Conservation (phyloP, 2,113 vertebrate species). For the Ictidomys tridecemlineatus region DNA sequence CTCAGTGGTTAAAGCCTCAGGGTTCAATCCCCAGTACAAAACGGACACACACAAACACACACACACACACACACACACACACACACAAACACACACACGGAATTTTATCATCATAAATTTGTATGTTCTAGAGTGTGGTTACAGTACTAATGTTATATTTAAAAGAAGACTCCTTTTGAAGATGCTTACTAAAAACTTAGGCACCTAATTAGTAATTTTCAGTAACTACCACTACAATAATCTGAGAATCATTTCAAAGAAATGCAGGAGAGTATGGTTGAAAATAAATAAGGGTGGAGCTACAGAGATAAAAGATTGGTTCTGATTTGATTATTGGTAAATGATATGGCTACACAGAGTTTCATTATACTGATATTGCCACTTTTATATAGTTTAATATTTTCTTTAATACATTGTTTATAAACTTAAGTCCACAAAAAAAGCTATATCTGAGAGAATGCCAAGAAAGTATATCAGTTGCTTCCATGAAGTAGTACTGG, state of each 20-base stretch:
- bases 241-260: not conserved
- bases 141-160: not conserved
- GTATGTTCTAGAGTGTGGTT: not conserved
- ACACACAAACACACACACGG: no score
- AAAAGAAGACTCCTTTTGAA: not conserved
- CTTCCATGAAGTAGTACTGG: not conserved
- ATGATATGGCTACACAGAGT: no score
- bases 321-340: not conserved
- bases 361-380: not conserved
- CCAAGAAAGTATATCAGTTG: not conserved
- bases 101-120: not conserved
- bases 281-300: not conserved
- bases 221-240: not conserved
- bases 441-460: not conserved
- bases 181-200: not conserved
- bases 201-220: not conserved
- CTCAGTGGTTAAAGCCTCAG: no score
- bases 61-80: no score
- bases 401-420: not conserved
- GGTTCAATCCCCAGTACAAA: no score
- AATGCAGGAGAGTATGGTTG: not conserved
- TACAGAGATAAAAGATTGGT: not conserved
- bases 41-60: no score
- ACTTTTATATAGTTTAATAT: not conserved
- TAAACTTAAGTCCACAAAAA: constrained; percentile 1